These are phyloP conservation scores for Drosophila arizonae DNA, from an alignment of 1,140 invertebrate species.

Conservation along the genomic window DNA sequence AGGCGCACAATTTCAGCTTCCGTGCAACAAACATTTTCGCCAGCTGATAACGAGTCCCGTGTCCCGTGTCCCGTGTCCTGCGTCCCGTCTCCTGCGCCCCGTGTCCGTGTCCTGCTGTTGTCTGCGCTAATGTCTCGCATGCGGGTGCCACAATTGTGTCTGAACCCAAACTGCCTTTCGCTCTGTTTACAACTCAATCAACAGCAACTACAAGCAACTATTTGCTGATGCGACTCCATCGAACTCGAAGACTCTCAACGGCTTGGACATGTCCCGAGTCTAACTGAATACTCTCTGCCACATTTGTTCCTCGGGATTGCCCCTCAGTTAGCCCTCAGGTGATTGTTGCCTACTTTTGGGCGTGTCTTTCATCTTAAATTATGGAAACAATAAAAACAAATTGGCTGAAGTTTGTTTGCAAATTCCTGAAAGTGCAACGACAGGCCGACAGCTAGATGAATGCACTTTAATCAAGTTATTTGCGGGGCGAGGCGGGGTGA, in stretches of 20 bases:
- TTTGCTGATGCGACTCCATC: not conserved
- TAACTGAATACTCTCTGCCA: no score
- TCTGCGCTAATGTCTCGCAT: conserved; percentile 51
- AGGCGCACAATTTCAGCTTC: conserved; percentile 63
- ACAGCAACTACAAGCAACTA: conserved; percentile 11
- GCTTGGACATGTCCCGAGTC: no score
- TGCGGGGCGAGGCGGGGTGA: not conserved
- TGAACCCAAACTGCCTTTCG: not conserved
- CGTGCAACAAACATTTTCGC: conserved; percentile 67
- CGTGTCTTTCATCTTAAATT: no score
- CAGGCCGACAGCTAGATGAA: not conserved
- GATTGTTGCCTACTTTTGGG: not conserved
- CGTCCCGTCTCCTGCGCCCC: not conserved
- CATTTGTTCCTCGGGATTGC: no score
- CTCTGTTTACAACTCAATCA: conserved; percentile 10
- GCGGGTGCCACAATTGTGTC: conserved; percentile 58
- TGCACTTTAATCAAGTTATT: conserved; percentile 43
- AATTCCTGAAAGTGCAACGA: not conserved
- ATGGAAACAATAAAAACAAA: no score
- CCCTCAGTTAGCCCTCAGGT: no score
- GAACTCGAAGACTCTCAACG: no score
- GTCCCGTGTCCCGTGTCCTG: conserved; percentile 1
- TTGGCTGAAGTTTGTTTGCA: not conserved
- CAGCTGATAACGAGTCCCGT: conserved; percentile 61
- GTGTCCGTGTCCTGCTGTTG: not conserved